A percentile compares a stretch with the other conserved stretches of the same genome.
These are phyloP conservation scores for Antennarius maculatus DNA, from an alignment of 2,797 vertebrate genomes.

Conservation along the genomic window DNA sequence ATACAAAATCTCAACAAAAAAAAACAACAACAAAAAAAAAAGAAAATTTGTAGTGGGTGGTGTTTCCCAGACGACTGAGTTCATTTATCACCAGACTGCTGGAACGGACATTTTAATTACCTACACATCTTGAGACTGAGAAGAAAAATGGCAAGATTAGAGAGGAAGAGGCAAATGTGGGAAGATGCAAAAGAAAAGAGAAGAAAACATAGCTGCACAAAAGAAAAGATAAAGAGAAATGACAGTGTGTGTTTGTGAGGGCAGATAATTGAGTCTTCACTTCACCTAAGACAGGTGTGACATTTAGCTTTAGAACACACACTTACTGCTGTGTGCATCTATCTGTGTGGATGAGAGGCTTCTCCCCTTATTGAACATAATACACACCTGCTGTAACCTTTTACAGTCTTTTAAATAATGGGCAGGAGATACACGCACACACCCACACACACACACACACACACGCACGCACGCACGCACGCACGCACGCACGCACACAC, in stretches of 20 bases:
- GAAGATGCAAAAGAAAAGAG: not conserved
- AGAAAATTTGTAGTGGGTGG: constrained; percentile 27
- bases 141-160: not conserved
- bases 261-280: constrained; percentile 58
- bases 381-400: constrained; percentile 51
- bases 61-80: constrained; percentile 35
- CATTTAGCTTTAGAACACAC: constrained; percentile 44
- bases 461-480: accelerated
- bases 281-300: constrained; percentile 52
- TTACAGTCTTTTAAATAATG: constrained; percentile 43
- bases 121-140: not conserved
- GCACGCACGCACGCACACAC: constrained; percentile 13
- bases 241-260: constrained; percentile 41
- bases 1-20: not conserved
- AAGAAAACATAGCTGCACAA: too few relatives aligned
- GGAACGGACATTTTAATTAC: constrained; percentile 60
- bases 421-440: constrained; percentile 24
- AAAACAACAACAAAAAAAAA: not conserved
- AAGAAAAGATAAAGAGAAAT: not conserved
- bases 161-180: not conserved
- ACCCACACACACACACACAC: constrained; percentile 5
- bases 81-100: constrained; percentile 33
- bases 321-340: constrained; percentile 7
- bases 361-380: constrained; percentile 39
- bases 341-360: constrained; percentile 10